Percentiles rank a stretch among this genome's conserved stretches.
Evolutionary conservation across 2,888 invertebrate species (phyloP).

Genomic region (Drosophila bunnanda): DNA sequence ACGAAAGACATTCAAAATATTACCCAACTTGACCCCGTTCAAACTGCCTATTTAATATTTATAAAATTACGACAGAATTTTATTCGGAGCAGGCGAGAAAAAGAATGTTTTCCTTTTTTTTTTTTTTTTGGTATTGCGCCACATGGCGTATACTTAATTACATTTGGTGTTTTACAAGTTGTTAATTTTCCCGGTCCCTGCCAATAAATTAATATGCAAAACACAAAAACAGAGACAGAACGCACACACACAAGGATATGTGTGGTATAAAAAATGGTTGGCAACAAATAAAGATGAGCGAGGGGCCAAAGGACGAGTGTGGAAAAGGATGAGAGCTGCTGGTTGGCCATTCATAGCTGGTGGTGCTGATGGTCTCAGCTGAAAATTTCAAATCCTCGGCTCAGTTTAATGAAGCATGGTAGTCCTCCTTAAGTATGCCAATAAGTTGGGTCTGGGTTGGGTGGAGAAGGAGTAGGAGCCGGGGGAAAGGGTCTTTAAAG

Average conservation of each 20-base stretch:
- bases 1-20: slow-evolving; percentile 17
- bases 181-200: slow-evolving; percentile 44
- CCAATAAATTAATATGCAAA: slow-evolving; percentile 51
- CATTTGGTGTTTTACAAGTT: slow-evolving; percentile 65
- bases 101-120: slow-evolving; percentile 25
- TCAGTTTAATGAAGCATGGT: slow-evolving; percentile 45
- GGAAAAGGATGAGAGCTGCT: background rate
- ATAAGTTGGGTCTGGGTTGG: slow-evolving; percentile 46
- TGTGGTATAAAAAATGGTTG: slow-evolving; percentile 11
- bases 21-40: slow-evolving; percentile 44
- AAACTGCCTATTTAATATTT: slow-evolving; percentile 70
- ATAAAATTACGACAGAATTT: slow-evolving; percentile 37
- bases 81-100: slow-evolving; percentile 15
- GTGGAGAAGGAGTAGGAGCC: background rate
- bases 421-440: slow-evolving; percentile 69
- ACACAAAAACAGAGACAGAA: slow-evolving; percentile 9
- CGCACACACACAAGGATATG: slow-evolving; percentile 3
- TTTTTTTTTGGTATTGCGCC: slow-evolving; percentile 18
- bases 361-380: slow-evolving; percentile 26
- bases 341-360: slow-evolving; percentile 17
- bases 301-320: too few species aligned
- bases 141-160: slow-evolving; percentile 73
- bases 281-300: slow-evolving; percentile 16
- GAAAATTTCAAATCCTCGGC: slow-evolving; percentile 44
- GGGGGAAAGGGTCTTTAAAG: slow-evolving; percentile 46